phyloP scores from a whole-genome alignment of 2,113 vertebrate species.

The Callopanchax toddi region DNA sequence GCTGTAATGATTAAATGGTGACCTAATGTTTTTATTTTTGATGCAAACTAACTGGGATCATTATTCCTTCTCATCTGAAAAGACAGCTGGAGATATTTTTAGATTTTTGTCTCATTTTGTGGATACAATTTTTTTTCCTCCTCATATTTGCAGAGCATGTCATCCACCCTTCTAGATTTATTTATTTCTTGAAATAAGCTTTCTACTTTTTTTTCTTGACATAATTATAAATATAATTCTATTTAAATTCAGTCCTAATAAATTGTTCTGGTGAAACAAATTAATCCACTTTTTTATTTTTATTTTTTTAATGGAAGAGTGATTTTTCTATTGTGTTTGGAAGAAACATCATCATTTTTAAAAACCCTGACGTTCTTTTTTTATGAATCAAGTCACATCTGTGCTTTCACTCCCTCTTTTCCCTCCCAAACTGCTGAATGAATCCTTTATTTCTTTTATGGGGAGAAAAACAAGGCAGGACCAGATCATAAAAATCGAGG shows the following conservation, averaged over 20 bases:
- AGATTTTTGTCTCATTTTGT: slow-evolving; percentile 4
- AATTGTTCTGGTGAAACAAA: slow-evolving; percentile 63
- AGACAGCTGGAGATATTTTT: slow-evolving; percentile 8
- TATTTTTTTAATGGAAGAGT: too few relatives aligned
- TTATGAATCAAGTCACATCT: too few relatives aligned
- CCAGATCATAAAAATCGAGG: too few relatives aligned
- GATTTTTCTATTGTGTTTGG: too few relatives aligned
- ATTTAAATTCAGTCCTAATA: slow-evolving; percentile 72
- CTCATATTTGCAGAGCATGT: slow-evolving; percentile 38
- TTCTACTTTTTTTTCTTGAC: slow-evolving; percentile 40
- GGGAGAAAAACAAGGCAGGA: too few relatives aligned
- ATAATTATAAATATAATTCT: slow-evolving; percentile 52
- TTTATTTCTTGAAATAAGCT: slow-evolving; percentile 75
- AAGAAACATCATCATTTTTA: too few relatives aligned
- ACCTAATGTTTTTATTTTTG: slow-evolving; percentile 1
- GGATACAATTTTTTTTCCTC: slow-evolving; percentile 21
- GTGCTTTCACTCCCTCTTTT: too few relatives aligned
- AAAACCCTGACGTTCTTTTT: too few relatives aligned
- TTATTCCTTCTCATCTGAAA: neutral
- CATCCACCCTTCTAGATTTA: slow-evolving; percentile 61
- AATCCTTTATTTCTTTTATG: too few relatives aligned
- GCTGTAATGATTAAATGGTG: slow-evolving; percentile 1
- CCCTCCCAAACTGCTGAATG: too few relatives aligned
- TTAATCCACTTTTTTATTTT: slow-evolving; percentile 36
- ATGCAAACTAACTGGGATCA: neutral